Evolutionary conservation across 2,888 invertebrate genomes (phyloP).

Genomic region (Clitarchus hookeri): DNA sequence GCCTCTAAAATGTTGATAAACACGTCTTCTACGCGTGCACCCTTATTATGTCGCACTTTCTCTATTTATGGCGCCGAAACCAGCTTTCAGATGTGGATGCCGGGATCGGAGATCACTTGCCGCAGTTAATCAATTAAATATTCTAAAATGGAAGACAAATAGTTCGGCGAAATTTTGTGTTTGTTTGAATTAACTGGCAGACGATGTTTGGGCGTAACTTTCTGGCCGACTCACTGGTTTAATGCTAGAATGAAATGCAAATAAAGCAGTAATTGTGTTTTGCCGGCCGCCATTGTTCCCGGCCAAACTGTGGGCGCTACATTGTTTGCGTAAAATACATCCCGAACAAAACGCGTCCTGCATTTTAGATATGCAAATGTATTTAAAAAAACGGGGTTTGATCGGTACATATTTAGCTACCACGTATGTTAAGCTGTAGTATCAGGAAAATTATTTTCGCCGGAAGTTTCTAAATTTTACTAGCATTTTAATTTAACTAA

Average conservation of each 20-base stretch:
- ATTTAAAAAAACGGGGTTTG: not conserved
- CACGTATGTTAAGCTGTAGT: no score
- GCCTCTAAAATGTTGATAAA: not conserved
- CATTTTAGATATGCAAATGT: not conserved
- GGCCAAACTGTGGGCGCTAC: not conserved
- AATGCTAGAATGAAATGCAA: not conserved
- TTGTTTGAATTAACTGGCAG: not conserved
- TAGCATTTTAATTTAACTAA: no score
- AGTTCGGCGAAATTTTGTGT: not conserved
- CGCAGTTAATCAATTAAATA: not conserved
- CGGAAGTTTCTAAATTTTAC: no score
- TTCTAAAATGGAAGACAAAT: conserved; percentile 14
- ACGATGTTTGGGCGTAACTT: not conserved
- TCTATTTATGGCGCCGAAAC: not conserved
- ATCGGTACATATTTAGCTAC: no score
- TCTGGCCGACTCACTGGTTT: not conserved
- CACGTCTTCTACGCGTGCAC: not conserved
- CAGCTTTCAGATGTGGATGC: not conserved
- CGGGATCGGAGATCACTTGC: not conserved
- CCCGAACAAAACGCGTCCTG: not conserved
- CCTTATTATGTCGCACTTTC: not conserved
- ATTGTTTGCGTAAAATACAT: not conserved
- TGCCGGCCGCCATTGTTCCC: not conserved
- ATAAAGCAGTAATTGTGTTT: conserved; percentile 10
- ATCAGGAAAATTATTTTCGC: no score